phyloP scores from a whole-genome alignment of 2,888 invertebrate species.

The Lochmaea crataegi region DNA sequence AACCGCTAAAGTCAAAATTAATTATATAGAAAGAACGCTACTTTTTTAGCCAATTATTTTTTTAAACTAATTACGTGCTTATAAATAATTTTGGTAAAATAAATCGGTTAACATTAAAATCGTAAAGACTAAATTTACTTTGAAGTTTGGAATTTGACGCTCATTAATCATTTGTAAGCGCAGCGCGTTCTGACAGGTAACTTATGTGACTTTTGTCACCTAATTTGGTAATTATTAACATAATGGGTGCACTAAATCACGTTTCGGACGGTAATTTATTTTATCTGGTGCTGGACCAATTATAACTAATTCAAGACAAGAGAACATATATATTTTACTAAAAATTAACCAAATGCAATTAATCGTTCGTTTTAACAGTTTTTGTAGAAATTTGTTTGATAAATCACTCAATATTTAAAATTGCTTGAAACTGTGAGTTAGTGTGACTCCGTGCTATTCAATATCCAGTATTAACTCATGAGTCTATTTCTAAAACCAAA shows the following conservation, averaged over 20 bases:
- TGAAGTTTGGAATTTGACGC: background rate
- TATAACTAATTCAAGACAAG: background rate
- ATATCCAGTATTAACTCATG: no score
- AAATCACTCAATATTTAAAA: no score
- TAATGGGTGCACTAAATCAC: background rate
- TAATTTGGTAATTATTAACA: constrained; percentile 2
- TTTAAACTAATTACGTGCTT: background rate
- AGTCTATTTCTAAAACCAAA: no score
- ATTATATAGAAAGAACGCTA: no score
- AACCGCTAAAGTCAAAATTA: no score
- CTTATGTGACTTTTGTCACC: constrained; percentile 9
- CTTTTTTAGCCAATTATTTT: background rate
- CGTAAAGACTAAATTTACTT: background rate
- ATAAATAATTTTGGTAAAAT: background rate
- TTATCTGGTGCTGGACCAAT: background rate
- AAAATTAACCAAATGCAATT: no score
- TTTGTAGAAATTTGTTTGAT: no score
- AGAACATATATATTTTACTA: background rate
- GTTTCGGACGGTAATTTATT: background rate
- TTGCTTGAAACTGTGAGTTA: no score
- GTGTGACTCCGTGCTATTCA: no score
- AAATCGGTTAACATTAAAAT: background rate
- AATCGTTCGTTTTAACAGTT: no score
- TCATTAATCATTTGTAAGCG: background rate
- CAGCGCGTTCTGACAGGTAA: constrained; percentile 1